phyloP scores from a whole-genome alignment of 2,113 vertebrate genomes.

The Cepphus grylle region DNA sequence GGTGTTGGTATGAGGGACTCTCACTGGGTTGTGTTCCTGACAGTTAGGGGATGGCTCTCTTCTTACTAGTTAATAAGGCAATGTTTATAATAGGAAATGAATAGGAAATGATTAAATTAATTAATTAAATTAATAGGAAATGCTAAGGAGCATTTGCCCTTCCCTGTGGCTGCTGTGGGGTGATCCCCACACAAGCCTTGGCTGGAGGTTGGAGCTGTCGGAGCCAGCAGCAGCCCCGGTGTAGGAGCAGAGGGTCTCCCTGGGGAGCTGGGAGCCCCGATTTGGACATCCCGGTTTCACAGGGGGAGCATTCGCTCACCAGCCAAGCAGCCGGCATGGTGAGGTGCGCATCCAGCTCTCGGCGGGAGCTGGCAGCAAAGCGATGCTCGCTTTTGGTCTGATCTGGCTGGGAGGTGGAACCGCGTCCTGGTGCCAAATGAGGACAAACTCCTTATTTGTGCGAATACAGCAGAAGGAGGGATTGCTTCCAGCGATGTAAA shows the following conservation, averaged over 20 bases:
- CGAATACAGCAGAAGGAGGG: neutral
- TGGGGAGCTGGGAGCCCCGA: neutral
- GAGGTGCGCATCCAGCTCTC: neutral
- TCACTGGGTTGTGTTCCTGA: neutral
- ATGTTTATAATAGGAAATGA: neutral
- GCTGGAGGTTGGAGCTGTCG: neutral
- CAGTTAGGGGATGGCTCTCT: neutral
- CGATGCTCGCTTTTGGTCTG: accelerated
- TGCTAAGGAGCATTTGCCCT: neutral
- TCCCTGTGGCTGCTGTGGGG: neutral
- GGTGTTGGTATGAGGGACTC: neutral
- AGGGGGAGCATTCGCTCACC: accelerated
- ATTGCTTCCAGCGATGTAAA: accelerated
- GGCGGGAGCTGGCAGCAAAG: neutral
- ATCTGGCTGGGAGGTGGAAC: neutral
- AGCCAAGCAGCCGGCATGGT: accelerated
- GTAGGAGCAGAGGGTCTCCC: accelerated
- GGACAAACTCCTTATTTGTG: neutral
- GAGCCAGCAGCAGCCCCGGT: neutral
- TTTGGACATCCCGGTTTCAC: neutral
- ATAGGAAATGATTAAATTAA: neutral
- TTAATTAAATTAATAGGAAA: neutral
- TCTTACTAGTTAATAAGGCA: neutral
- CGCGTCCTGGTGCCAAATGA: neutral
- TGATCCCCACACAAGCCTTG: accelerated